These are phyloP conservation scores for Pampus argenteus DNA, from an alignment of 2,797 vertebrate species.

Conservation along the genomic window DNA sequence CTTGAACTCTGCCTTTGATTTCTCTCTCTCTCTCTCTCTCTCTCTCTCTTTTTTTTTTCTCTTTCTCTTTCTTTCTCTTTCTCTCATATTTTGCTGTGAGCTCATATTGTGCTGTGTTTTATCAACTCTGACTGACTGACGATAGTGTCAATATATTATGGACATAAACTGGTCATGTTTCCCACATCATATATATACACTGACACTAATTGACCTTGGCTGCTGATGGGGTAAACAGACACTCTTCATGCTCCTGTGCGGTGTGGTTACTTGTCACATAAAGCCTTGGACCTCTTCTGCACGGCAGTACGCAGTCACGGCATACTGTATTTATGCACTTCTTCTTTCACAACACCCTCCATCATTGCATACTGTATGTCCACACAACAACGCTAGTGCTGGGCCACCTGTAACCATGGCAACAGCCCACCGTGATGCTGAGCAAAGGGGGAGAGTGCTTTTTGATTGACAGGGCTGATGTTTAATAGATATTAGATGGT, in stretches of 20 bases:
- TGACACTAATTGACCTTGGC: slow-evolving; percentile 4
- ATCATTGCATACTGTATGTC: slow-evolving; percentile 21
- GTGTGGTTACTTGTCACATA: background rate
- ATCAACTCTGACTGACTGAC: no score
- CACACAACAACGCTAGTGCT: slow-evolving; percentile 21
- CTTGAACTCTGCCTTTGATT: background rate
- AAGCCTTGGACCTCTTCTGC: background rate
- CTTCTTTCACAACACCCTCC: slow-evolving; percentile 11
- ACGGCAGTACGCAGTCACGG: slow-evolving; percentile 11
- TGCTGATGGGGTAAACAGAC: background rate
- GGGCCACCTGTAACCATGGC: slow-evolving; percentile 61
- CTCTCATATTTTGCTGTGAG: slow-evolving; percentile 10
- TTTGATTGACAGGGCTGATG: slow-evolving; percentile 70
- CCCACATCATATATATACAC: background rate
- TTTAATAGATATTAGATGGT: slow-evolving; percentile 62
- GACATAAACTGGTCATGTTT: slow-evolving; percentile 14
- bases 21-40: background rate
- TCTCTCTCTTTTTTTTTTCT: background rate
- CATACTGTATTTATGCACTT: slow-evolving; percentile 27
- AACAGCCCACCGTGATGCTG: slow-evolving; percentile 54
- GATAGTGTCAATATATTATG: background rate
- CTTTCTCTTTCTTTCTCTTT: background rate
- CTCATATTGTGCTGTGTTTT: slow-evolving; percentile 11
- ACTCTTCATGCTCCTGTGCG: background rate
- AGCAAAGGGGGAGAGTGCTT: slow-evolving; percentile 3